These are phyloP conservation scores for Myopa testacea DNA, from an alignment of 2,888 invertebrate species.

Conservation along the genomic window DNA sequence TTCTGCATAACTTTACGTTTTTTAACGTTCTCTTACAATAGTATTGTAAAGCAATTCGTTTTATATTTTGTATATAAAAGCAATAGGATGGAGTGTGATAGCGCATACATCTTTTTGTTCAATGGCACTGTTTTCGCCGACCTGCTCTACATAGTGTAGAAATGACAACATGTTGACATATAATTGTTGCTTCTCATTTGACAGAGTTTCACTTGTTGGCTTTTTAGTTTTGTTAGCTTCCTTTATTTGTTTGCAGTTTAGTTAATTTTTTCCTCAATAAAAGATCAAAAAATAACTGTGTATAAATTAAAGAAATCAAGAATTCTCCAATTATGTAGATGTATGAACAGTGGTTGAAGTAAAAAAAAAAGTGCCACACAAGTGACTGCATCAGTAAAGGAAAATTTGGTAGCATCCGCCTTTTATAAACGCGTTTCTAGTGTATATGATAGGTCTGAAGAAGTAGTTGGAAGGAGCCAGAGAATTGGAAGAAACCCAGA, in stretches of 20 bases:
- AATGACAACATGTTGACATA: too few relatives aligned
- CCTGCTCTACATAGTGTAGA: too few relatives aligned
- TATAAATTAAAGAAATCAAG: not conserved
- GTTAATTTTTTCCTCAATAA: not conserved
- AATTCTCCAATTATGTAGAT: not conserved
- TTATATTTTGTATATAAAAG: too few relatives aligned
- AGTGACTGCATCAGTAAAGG: not conserved
- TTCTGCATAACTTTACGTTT: too few relatives aligned
- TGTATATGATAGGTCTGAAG: not conserved
- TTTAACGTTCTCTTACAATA: too few relatives aligned
- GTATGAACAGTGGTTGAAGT: not conserved
- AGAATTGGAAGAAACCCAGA: not conserved
- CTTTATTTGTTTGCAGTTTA: conserved; percentile 14
- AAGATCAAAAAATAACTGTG: not conserved
- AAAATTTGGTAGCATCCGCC: conserved; percentile 44
- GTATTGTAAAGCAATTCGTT: too few relatives aligned
- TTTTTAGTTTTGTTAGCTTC: too few relatives aligned
- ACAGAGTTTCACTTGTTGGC: too few relatives aligned
- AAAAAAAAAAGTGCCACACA: not conserved
- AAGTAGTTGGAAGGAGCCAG: not conserved
- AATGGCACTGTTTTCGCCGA: too few relatives aligned
- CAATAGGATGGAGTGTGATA: too few relatives aligned
- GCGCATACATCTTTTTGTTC: too few relatives aligned
- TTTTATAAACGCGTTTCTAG: conserved; percentile 49
- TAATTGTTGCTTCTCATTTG: too few relatives aligned